Percentiles rank a stretch among this genome's conserved stretches.
Conservation (phyloP, 1,140 invertebrate species). For the Coenobita brevimanus region DNA sequence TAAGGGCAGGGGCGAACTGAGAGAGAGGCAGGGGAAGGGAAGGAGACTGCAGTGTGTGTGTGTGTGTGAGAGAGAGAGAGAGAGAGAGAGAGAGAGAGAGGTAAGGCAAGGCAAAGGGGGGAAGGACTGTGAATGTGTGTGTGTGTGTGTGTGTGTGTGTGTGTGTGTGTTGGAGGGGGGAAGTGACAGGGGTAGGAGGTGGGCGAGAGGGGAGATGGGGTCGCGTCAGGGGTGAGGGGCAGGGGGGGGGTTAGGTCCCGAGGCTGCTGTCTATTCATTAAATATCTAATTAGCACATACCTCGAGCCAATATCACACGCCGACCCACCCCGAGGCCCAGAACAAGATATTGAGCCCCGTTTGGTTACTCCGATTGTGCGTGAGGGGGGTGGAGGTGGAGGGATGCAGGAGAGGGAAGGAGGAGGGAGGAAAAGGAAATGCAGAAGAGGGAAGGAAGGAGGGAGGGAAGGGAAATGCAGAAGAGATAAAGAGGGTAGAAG, state of each 20-base stretch:
- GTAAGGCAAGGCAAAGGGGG: neutral
- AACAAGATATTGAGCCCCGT: neutral
- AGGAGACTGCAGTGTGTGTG: neutral
- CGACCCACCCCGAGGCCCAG: neutral
- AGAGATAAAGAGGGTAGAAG: too few species aligned
- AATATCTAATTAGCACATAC: conserved; percentile 29
- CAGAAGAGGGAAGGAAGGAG: too few species aligned
- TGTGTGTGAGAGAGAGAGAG: neutral
- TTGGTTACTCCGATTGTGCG: too few species aligned
- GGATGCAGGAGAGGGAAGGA: too few species aligned
- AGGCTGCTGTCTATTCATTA: conserved; percentile 15
- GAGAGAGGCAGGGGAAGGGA: too few species aligned
- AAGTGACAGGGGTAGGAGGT: neutral
- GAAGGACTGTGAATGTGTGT: neutral
- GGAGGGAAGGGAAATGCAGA: too few species aligned
- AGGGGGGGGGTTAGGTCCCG: neutral
- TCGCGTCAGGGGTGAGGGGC: neutral
- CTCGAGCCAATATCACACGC: conserved; percentile 14
- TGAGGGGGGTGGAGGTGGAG: too few species aligned
- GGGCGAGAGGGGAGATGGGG: neutral
- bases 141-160: neutral
- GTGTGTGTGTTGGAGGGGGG: neutral
- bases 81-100: neutral
- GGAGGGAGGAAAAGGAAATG: too few species aligned
- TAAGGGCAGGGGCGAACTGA: neutral